Evolutionary conservation across 1,140 invertebrate species (phyloP), one percentile per base, ranked within the genome.

Genomic region (Magallana angulata): DNA sequence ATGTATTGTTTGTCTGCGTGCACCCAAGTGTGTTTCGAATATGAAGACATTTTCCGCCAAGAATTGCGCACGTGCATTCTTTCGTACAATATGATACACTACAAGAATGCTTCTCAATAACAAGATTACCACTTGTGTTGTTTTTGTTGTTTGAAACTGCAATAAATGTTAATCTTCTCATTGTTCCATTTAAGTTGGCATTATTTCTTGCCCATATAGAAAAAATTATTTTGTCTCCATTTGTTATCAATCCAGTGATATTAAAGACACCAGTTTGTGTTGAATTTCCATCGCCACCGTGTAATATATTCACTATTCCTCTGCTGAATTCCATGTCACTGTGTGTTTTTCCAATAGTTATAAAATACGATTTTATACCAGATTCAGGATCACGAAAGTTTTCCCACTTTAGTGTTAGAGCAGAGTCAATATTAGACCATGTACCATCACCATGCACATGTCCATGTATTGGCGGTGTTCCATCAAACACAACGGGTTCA

Each of bases 381-480:
- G 91, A 91, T 68, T 92, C 90, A 7, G 82, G 48, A 58, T 92
- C 92, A n/a, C 12, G 48, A 84, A 92, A 92, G 7, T 88, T 90
- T 57, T 88, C 85, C 90, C 90, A 91, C 8, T 76, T 85, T 0
- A 92, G 30, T 9, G 84, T 84, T 2, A 91, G 8, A 57, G 16
- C 71, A 1, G 6, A 48, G 4, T 60, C n/a, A n/a, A 59, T 80
- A 82, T 76, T 85, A 71, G 86, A 30, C 89, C 89, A 92, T 6
- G 11, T 82, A 62, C 91, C 68, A 14, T 88, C 86, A 2, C 84
- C 83, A 24, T 84, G 89, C 57, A 92, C 90, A 11, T 88, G 88
- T 14, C 92, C 92, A 14, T 88, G 59, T 36, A 89, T 87, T n/a
- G 92, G 92, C 18, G 90, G 88, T 1, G 90, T 90, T 36, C 84